Evolutionary conservation across 2,113 vertebrate genomes (phyloP).

Genomic region (Phrynosoma platyrhinos): DNA sequence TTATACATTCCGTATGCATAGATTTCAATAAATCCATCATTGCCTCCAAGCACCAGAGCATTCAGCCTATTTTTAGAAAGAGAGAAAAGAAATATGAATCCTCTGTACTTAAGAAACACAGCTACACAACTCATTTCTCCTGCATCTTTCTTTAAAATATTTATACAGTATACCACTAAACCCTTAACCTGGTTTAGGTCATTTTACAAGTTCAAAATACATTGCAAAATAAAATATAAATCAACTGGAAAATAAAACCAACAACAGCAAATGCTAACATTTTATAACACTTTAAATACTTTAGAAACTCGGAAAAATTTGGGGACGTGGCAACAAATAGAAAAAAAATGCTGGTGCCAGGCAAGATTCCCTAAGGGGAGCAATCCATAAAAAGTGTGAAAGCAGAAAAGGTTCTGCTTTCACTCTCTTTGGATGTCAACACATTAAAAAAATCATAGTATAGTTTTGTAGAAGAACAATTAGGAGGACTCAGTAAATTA

Average conservation of each 20-base stretch:
- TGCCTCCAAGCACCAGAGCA: conserved; percentile 92
- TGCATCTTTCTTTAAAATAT: not conserved
- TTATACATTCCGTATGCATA: conserved; percentile 99
- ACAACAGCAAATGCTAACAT: not conserved
- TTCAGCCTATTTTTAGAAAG: conserved; percentile 84
- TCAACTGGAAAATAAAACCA: too few species aligned
- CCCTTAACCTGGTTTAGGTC: not conserved
- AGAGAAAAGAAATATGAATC: not conserved
- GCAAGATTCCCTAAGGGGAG: not conserved
- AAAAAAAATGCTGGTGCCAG: not conserved
- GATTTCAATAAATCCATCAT: conserved; percentile 90
- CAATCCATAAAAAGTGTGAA: not conserved
- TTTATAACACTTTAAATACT: not conserved
- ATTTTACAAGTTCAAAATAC: not conserved
- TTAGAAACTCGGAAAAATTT: not conserved
- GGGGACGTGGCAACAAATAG: too few species aligned
- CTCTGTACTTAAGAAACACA: not conserved
- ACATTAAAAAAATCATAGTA: not conserved
- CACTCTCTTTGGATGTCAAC: not conserved
- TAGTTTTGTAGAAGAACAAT: not conserved
- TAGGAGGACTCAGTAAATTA: too few species aligned
- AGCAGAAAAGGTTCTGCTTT: not conserved
- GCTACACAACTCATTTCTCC: not conserved
- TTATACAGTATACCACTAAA: too few species aligned
- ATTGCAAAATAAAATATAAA: not conserved